A percentile compares a stretch with the other conserved stretches of the same genome.
These are phyloP conservation scores for Protaetia brevitarsis DNA, from an alignment of 1,140 invertebrate genomes.

Conservation along the genomic window DNA sequence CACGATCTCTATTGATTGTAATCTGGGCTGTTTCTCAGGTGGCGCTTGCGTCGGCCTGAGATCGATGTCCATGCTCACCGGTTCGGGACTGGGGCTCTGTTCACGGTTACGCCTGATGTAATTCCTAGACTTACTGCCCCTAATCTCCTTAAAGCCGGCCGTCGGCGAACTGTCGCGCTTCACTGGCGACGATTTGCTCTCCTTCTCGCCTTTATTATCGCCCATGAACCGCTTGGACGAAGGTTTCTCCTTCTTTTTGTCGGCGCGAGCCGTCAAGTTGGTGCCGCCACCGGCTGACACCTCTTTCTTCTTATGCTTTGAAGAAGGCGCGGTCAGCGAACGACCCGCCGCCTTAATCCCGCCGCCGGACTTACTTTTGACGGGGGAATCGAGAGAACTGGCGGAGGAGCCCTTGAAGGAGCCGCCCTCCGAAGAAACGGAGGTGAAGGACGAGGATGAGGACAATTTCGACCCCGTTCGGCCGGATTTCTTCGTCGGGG, in stretches of 20 bases:
- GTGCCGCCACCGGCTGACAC: background rate
- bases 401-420: conserved; percentile 26
- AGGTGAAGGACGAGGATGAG: conserved; percentile 20
- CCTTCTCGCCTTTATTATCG: conserved; percentile 12
- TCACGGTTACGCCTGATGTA: conserved; percentile 64
- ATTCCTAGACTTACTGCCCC: conserved; percentile 59
- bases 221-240: background rate
- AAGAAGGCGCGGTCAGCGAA: conserved; percentile 31
- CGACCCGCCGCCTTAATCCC: conserved; percentile 22
- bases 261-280: background rate
- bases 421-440: conserved; percentile 23
- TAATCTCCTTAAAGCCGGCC: conserved; percentile 50
- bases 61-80: conserved; percentile 58
- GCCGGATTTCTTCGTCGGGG: conserved; percentile 12
- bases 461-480: conserved; percentile 7
- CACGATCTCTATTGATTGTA: conserved; percentile 43
- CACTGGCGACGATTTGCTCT: conserved; percentile 18
- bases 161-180: conserved; percentile 4
- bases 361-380: conserved; percentile 24
- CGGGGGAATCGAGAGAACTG: conserved; percentile 33
- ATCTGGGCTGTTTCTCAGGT: conserved; percentile 40
- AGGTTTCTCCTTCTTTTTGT: conserved; percentile 3
- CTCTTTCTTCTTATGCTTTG: conserved; percentile 32
- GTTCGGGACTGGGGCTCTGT: conserved; percentile 54
- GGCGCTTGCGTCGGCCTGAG: conserved; percentile 50